Evolutionary conservation across 2,888 invertebrate genomes (phyloP).

Genomic region (Mesorhabditis belari): DNA sequence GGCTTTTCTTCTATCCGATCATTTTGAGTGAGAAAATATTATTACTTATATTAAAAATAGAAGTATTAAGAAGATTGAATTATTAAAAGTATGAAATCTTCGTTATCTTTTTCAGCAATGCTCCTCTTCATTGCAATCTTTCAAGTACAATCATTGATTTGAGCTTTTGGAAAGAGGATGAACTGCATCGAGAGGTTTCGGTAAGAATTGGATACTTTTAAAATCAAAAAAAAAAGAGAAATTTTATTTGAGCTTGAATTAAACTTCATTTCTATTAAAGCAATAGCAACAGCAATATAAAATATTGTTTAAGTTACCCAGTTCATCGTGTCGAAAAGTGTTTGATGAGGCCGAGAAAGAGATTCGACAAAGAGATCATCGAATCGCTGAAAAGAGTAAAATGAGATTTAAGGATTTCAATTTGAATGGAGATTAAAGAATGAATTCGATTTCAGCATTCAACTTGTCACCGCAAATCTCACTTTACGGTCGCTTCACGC

Average conservation of each 20-base stretch:
- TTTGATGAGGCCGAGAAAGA: not conserved
- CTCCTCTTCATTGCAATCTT: not conserved
- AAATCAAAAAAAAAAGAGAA: no score
- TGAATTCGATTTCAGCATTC: not conserved
- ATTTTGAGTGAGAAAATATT: not conserved
- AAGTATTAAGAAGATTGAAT: not conserved
- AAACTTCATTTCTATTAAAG: no score
- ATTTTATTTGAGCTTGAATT: no score
- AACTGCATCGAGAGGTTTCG: not conserved
- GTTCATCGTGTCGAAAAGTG: not conserved
- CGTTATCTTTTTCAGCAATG: no score
- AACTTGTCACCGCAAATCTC: constrained; percentile 1
- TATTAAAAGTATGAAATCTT: not conserved
- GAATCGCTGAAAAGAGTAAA: no score
- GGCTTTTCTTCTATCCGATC: not conserved
- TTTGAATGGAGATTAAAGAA: not conserved
- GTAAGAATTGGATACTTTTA: no score
- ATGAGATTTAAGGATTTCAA: not conserved
- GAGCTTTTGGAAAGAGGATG: not conserved
- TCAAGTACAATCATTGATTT: not conserved
- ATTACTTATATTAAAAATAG: not conserved
- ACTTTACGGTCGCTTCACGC: constrained; percentile 42
- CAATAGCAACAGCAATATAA: not conserved
- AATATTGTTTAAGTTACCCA: not conserved
- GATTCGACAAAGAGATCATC: no score